phyloP scores from a whole-genome alignment of 2,113 vertebrate species.

The Heterotis niloticus region DNA sequence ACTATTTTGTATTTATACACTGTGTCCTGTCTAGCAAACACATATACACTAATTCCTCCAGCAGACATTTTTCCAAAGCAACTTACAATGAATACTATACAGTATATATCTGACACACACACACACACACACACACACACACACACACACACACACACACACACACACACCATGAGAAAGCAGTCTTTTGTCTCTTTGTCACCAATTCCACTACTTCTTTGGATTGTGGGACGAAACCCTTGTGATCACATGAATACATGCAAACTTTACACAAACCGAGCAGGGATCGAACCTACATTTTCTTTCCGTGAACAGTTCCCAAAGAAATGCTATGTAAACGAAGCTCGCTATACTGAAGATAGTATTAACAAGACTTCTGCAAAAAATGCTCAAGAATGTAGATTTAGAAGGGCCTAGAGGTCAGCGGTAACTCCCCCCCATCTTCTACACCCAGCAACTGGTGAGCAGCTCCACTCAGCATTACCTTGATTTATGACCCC shows the following conservation, averaged over 20 bases:
- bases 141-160: too few relatives aligned
- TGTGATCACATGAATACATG: background rate
- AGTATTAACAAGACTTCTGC: background rate
- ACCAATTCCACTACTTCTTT: too few relatives aligned
- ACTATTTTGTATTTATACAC: background rate
- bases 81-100: too few relatives aligned
- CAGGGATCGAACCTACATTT: background rate
- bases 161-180: background rate
- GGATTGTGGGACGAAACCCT: too few relatives aligned
- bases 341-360: too few relatives aligned
- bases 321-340: too few relatives aligned
- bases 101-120: background rate
- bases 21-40: background rate
- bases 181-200: too few relatives aligned
- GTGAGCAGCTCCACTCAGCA: background rate
- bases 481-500: slow-evolving; percentile 4
- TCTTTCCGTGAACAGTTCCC: too few relatives aligned
- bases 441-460: background rate
- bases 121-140: too few relatives aligned
- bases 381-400: background rate
- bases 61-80: too few relatives aligned
- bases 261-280: background rate
- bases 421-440: slow-evolving; percentile 2
- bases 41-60: background rate
- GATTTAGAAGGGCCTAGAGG: background rate